phyloP scores from a whole-genome alignment of 2,888 invertebrate genomes.

The Drosophila sordidula region DNA sequence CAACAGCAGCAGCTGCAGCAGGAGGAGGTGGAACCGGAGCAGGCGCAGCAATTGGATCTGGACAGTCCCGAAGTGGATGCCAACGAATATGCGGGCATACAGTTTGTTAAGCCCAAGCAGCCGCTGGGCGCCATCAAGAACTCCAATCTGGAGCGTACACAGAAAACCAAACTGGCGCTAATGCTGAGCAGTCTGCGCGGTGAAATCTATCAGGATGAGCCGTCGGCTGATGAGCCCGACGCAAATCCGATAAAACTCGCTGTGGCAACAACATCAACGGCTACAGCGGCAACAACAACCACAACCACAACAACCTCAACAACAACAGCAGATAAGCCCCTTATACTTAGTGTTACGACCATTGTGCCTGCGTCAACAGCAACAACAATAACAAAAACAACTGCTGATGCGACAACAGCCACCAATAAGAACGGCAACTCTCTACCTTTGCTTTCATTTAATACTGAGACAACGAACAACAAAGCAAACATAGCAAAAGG shows the following conservation, averaged over 20 bases:
- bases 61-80: constrained; percentile 50
- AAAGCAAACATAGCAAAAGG: background rate
- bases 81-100: constrained; percentile 78
- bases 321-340: constrained; percentile 34
- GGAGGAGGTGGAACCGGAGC: background rate
- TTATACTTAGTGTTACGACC: constrained; percentile 16
- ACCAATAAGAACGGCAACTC: constrained; percentile 14
- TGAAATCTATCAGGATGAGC: constrained; percentile 80
- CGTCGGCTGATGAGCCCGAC: constrained; percentile 58
- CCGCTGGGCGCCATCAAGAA: constrained; percentile 63
- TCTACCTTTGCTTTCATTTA: constrained; percentile 11
- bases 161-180: constrained; percentile 83
- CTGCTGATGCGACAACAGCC: background rate
- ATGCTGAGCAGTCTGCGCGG: constrained; percentile 84
- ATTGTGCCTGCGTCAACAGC: constrained; percentile 13
- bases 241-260: constrained; percentile 9
- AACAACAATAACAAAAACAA: constrained; percentile 13
- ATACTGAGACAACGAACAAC: constrained; percentile 2
- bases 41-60: constrained; percentile 38
- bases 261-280: background rate
- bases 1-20: constrained; percentile 4
- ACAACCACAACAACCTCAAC: constrained; percentile 6
- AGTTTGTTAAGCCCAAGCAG: constrained; percentile 84
- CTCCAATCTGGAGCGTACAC: constrained; percentile 77
- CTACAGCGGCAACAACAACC: constrained; percentile 16